Evolutionary conservation across 2,888 invertebrate genomes (phyloP).

Genomic region (Hesperia comma): DNA sequence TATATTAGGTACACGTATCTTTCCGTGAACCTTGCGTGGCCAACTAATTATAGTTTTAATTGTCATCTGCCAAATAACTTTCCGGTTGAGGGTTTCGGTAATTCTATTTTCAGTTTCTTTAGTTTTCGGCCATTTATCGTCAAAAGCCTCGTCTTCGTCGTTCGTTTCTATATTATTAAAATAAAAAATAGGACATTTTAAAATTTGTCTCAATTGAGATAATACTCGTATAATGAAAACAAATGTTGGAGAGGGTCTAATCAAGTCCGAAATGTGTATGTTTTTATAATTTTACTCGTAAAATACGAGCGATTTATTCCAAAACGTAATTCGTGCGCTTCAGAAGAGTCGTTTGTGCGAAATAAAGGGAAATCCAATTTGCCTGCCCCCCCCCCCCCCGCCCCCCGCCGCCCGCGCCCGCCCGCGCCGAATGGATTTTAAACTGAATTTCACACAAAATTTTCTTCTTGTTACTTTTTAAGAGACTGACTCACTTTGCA

Average conservation of each 20-base stretch:
- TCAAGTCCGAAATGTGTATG: not conserved
- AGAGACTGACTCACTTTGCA: conserved; percentile 11
- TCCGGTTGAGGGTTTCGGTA: too few species aligned
- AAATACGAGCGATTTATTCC: conserved; percentile 19
- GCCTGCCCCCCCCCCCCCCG: conserved; percentile 1
- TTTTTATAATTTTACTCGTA: conserved; percentile 3
- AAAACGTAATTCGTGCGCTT: conserved; percentile 27
- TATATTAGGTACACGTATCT: too few species aligned
- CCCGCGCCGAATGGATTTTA: conserved; percentile 2
- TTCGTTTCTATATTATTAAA: too few species aligned
- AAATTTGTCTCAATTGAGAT: not conserved
- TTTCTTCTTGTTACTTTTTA: conserved; percentile 13
- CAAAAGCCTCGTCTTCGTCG: too few species aligned
- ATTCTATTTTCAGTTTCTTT: too few species aligned
- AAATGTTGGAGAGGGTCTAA: not conserved
- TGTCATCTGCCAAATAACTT: too few species aligned
- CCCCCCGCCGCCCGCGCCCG: not conserved
- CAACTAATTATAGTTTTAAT: too few species aligned
- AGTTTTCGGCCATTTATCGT: too few species aligned
- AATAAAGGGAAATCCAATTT: conserved; percentile 35
- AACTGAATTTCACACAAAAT: conserved; percentile 31
- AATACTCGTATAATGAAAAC: not conserved
- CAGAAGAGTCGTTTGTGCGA: conserved; percentile 26
- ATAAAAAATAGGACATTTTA: too few species aligned
- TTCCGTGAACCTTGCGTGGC: too few species aligned